Percentiles rank a stretch among this genome's conserved stretches.
Conservation (phyloP, 1,140 invertebrate genomes). For the Lepidurus packardi region DNA sequence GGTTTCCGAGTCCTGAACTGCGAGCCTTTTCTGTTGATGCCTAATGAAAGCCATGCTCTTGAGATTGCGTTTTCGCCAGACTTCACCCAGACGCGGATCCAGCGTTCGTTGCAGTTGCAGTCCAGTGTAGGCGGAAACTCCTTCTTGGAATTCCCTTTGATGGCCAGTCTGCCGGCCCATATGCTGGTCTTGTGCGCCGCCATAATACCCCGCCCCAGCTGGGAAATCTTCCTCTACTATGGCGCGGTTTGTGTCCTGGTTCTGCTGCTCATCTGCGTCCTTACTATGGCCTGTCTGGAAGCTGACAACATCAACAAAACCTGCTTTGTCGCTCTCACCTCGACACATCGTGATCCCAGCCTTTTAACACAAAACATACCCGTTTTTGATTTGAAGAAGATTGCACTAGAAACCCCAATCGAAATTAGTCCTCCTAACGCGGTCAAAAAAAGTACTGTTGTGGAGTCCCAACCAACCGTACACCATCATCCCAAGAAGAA, state of each 20-base stretch:
- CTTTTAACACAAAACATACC: neutral
- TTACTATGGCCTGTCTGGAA: slow-evolving; percentile 67
- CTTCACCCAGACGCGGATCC: slow-evolving; percentile 75
- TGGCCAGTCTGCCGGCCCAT: slow-evolving; percentile 71
- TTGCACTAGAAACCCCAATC: neutral
- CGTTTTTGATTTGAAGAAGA: slow-evolving; percentile 2
- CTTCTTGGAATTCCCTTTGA: slow-evolving; percentile 63
- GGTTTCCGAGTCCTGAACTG: slow-evolving; percentile 83
- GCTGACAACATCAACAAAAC: slow-evolving; percentile 39
- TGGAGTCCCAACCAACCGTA: neutral
- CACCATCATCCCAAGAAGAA: neutral
- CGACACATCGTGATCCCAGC: neutral
- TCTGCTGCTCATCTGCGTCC: slow-evolving; percentile 59
- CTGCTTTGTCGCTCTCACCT: slow-evolving; percentile 27
- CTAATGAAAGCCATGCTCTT: slow-evolving; percentile 76
- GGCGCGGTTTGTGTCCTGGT: slow-evolving; percentile 57
- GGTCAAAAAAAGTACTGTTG: neutral
- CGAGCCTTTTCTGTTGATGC: slow-evolving; percentile 66
- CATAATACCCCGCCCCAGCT: slow-evolving; percentile 66
- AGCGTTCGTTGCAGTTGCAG: slow-evolving; percentile 54
- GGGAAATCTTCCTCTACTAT: slow-evolving; percentile 72
- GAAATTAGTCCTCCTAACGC: neutral
- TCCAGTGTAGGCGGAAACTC: slow-evolving; percentile 37
- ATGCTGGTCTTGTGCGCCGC: slow-evolving; percentile 66
- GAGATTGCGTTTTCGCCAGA: slow-evolving; percentile 90